Evolutionary conservation across 2,888 invertebrate species (phyloP), one percentile per base, ranked within the genome.

Genomic region (Cephus pulcher): DNA sequence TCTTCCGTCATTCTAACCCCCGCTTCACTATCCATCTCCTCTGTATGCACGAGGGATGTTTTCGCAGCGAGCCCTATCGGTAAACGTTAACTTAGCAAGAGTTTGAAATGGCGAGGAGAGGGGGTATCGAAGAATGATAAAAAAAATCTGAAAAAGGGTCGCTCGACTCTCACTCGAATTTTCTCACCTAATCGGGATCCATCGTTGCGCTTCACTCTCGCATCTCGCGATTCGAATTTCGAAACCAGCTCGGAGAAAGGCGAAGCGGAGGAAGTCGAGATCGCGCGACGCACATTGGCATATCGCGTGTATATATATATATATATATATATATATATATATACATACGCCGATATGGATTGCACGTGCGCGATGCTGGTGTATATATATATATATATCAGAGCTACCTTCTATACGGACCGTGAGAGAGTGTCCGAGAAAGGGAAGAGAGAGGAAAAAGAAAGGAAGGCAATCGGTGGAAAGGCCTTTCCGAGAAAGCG

Each of bases 401-500:
- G 56, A 56, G 6, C 56, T 56, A 23, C 35, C 37, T 37, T 12
- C 56, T 56, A 56, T 56, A 56, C 56, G 56, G 56, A 56, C 23
- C 23, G 56, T 56, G 34, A 73, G 75, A 80, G 69, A 70, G 76
- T 73, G 73, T 34, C 30, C 37, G n/a, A 15, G 76, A 56, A 74
- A 69, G 68, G 34, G 30, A 68, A 75, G 73, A 78, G 79, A 69
- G 37, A 77, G 70, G 76, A 76, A 73, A 70, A 80, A 75, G 75
- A 80, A 79, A 75, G 74, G 76, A 74, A 76, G 76, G 80, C 71
- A 70, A 74, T 76, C 69, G 40, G 75, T 30, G 70, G 75, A 79
- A 75, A 78, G 78, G 79, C 40, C 75, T 71, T 71, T 80, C 81
- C 82, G 83, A 85, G 85, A 85, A 85, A 86, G 85, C 87, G 85